Evolutionary conservation across 2,888 invertebrate genomes (phyloP), one percentile per base, ranked within the genome.

Genomic region (Petrolisthes cinctipes): DNA sequence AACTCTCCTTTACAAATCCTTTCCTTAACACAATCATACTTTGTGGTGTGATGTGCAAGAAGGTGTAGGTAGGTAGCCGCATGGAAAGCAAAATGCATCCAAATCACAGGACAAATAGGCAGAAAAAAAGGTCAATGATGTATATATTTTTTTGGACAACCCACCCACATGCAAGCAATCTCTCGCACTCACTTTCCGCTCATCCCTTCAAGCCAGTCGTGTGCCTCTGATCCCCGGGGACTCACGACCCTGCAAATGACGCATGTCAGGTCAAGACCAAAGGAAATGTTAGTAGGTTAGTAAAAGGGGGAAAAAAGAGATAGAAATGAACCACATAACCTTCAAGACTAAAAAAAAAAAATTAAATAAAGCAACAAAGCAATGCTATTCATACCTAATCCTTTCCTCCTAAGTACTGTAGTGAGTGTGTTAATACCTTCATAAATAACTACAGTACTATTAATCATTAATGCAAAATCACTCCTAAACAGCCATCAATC

Each of bases 161-260:
- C 37, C 37, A 61, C 17, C 17, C 61, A 61, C 61, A 61, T 61
- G 61, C 61, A 61, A 61, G 61, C 61, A 61, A 61, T 61, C 78
- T 57, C 85, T 79, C 78, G 76, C 86, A 86, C 86, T 86, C 86
- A 86, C 86, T 86, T 86, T 86, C 86, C 83, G 86, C 75, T 83
- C 83, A 86, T 83, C 83, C 82, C 82, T 71, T 83, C 86, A 83
- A 79, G 86, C 83, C 80, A 83, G 83, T 80, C 57, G 79, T 86
- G 71, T 86, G 83, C 86, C 83, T 83, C 83, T 83, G 82, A 76
- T 37, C 83, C 86, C 86, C 82, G 81, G 73, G 75, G 75, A 82
- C 75, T 86, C 86, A 86, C 86, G 86, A 86, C 61, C 86, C 51
- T 57, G 83, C 57, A 76, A 71, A 75, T 66, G 76, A 76, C 57